A percentile compares a stretch with the other conserved stretches of the same genome.
Conservation (phyloP, 2,113 vertebrate species). For the Ptychochromis oligacanthus region DNA sequence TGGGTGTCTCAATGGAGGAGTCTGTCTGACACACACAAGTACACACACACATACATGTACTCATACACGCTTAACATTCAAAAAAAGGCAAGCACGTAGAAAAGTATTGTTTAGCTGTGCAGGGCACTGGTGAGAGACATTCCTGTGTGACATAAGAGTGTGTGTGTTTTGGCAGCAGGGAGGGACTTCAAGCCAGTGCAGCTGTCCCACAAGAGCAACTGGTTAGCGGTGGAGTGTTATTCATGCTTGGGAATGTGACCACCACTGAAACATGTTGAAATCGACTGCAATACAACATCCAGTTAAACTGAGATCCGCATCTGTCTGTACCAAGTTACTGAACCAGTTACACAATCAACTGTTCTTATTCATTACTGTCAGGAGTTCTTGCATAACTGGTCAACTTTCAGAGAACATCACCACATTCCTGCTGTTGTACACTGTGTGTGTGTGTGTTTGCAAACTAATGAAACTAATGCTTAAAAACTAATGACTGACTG, state of each 20-base stretch:
- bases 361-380: neutral
- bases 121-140: conserved; percentile 21
- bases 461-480: too few species aligned
- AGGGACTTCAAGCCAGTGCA: conserved; percentile 37
- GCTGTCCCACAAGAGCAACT: conserved; percentile 61
- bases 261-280: conserved; percentile 12
- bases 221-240: conserved; percentile 35
- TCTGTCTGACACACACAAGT: conserved; percentile 55
- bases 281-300: neutral
- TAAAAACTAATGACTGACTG: conserved; percentile 19
- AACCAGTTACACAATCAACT: neutral
- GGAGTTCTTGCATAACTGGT: neutral
- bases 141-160: conserved; percentile 39
- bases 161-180: conserved; percentile 34
- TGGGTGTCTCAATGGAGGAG: conserved; percentile 58
- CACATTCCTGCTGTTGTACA: neutral
- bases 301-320: neutral
- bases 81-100: conserved; percentile 25
- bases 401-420: neutral
- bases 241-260: neutral
- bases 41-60: neutral
- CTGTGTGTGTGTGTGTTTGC: conserved; percentile 27
- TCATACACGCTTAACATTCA: conserved; percentile 5
- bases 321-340: neutral
- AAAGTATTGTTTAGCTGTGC: neutral